Evolutionary conservation across 2,888 invertebrate species (phyloP).

Genomic region (Drosophila macrospina): DNA sequence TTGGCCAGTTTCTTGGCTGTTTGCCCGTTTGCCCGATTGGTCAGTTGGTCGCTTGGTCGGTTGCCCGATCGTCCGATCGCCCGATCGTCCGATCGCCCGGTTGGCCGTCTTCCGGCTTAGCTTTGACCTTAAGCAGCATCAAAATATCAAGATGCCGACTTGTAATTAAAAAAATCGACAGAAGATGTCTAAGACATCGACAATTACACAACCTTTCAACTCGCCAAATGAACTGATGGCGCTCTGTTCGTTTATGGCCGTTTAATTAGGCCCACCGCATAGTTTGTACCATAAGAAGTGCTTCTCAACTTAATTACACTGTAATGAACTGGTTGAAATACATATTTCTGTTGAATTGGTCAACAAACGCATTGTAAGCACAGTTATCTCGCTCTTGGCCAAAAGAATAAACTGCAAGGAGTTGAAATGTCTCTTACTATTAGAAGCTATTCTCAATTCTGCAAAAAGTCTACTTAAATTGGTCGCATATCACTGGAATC

Average conservation of each 20-base stretch:
- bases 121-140: constrained; percentile 71
- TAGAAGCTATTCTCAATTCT: not conserved
- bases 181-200: constrained; percentile 62
- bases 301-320: constrained; percentile 21
- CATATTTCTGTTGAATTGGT: constrained; percentile 27
- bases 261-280: constrained; percentile 57
- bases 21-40: constrained; percentile 13
- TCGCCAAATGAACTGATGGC: constrained; percentile 46
- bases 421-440: not conserved
- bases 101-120: constrained; percentile 71
- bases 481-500: not conserved
- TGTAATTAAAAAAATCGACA: constrained; percentile 68
- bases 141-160: constrained; percentile 59
- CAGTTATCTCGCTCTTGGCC: constrained; percentile 9
- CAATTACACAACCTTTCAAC: constrained; percentile 53
- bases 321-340: constrained; percentile 19
- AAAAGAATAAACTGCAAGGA: not conserved
- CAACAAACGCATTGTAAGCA: constrained; percentile 37
- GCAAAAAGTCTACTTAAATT: not conserved
- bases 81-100: constrained; percentile 13
- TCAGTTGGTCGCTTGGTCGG: too few relatives aligned
- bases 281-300: constrained; percentile 41
- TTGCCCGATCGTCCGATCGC: not conserved
- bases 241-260: constrained; percentile 44
- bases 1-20: constrained; percentile 8